Base-by-base conservation (phyloP, 2,113 vertebrate species). In the Marcusenius ussheri region DNA sequence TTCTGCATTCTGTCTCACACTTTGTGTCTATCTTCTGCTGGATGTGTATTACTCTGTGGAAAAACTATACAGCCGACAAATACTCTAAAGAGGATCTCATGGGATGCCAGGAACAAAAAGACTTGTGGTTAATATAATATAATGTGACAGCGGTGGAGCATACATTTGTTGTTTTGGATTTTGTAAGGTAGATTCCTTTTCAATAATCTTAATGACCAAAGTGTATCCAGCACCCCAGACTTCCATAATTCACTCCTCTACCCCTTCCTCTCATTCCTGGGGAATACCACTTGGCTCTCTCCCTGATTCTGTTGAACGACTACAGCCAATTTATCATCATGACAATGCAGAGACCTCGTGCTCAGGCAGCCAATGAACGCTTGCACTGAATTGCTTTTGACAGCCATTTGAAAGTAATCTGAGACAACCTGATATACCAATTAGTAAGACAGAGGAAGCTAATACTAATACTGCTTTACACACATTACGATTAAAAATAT, bases 311-410 rank as follows among this genome's bases (percentile, higher is more conserved):
- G 49, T 77, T 88, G 53, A 90, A 90, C 87, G 86, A 91, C 91
- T 92, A 91, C 85, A 89, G 58, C 53, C 90, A 91, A 91, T 90
- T 91, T 87, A 88, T 91, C 89, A 91, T 49, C 5, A 49, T 66
- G 90, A 91, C 89, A 88, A 91, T 42, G 39, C 56, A 88, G 50
- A 90, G 90, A 74, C 87, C 58, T 77, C 27, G 56, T 70, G 62
- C n/a, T 85, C 74, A 88, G 86, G 89, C 89, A 91, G 51, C 45
- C 39, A 88, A 56, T 88, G 21, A 91, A 91, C 88, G 80, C 11
- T 50, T 83, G 66, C 51, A 17, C 80, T 88, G 89, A 90, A 90
- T 91, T 90, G 17, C 39, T 87, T 88, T 49, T 87, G 89, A 91
- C 91, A 91, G 77, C 89, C 87, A 88, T 90, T 88, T 89, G 89